Conservation (phyloP, 2,113 vertebrate genomes). For the Hippocampus guttulatus region DNA sequence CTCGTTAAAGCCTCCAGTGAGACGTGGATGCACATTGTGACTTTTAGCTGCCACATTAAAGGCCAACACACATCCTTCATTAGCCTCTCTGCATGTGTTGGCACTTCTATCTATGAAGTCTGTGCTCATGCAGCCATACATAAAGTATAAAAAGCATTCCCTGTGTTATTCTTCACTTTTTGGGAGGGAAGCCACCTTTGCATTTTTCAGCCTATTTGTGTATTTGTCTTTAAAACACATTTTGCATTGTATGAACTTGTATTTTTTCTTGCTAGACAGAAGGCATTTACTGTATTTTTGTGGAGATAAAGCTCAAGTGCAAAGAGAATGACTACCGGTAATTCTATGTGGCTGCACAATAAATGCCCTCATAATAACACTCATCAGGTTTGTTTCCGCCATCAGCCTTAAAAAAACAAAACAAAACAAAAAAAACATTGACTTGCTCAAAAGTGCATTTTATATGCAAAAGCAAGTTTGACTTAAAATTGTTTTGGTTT, state of each 20-base stretch:
- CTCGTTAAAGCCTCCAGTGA: not conserved
- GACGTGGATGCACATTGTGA: not conserved
- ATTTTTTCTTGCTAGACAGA: not conserved
- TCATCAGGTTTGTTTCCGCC: not conserved
- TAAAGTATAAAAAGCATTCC: not conserved
- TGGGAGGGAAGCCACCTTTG: not conserved
- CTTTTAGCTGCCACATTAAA: not conserved
- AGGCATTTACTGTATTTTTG: not conserved
- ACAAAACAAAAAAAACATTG: not conserved
- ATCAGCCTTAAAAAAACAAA: not conserved
- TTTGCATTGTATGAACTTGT: not conserved
- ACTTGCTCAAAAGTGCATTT: not conserved
- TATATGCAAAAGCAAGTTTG: not conserved
- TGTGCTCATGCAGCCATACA: not conserved
- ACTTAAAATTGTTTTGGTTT: not conserved
- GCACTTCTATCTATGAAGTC: not conserved
- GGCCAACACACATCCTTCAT: not conserved
- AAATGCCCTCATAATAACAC: not conserved
- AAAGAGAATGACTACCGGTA: not conserved
- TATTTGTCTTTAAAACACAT: not conserved
- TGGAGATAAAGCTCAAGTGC: not conserved
- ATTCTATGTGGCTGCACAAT: not conserved
- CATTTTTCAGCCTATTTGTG: not conserved
- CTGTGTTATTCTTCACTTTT: not conserved
- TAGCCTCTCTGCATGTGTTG: not conserved